Conservation (phyloP, 2,888 invertebrate genomes). For the Cistogaster globosa region DNA sequence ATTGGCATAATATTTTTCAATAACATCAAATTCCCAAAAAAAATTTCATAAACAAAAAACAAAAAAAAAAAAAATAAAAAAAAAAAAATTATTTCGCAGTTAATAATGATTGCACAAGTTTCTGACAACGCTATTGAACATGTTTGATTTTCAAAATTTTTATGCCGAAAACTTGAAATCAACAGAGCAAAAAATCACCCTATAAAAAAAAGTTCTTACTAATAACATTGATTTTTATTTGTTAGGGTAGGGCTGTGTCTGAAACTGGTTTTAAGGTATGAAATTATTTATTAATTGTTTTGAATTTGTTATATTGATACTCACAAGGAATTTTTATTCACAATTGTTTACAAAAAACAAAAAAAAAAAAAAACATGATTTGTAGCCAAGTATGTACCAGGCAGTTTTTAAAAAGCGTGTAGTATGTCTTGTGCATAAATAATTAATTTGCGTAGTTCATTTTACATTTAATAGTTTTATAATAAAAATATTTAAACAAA, state of each 20-base stretch:
- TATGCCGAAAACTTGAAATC: no score
- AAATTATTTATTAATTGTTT: not conserved
- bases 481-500: constrained; percentile 16
- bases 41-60: no score
- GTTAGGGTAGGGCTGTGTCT: not conserved
- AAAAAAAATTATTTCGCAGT: no score
- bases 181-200: no score
- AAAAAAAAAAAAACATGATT: constrained; percentile 1
- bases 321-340: constrained; percentile 41
- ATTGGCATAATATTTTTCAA: no score
- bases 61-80: no score
- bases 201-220: no score
- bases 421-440: constrained; percentile 60
- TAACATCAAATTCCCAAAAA: no score
- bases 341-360: constrained; percentile 13
- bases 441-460: constrained; percentile 67
- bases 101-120: no score
- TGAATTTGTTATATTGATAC: constrained; percentile 36
- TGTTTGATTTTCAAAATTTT: no score
- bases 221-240: no score
- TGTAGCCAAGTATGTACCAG: constrained; percentile 39
- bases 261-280: not conserved
- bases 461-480: constrained; percentile 26
- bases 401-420: constrained; percentile 14
- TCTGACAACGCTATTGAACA: no score